Percentiles rank a stretch among this genome's conserved stretches.
Evolutionary conservation across 1,140 invertebrate species (phyloP).

Genomic region (Parapsyche elsis): DNA sequence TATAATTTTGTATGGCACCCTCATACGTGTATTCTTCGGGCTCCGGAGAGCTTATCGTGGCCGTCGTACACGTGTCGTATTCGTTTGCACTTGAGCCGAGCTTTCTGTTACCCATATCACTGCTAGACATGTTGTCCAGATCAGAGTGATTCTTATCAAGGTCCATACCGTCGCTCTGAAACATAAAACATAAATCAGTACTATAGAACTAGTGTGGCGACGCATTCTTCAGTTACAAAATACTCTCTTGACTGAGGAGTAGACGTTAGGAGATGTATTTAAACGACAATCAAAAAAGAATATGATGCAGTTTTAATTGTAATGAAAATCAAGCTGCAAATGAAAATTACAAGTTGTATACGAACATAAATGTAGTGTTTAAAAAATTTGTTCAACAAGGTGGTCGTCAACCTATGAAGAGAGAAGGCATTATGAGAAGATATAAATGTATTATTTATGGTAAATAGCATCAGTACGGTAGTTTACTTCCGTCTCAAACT

Average conservation of each 20-base stretch:
- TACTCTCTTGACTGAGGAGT: too few relatives aligned
- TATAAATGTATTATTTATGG: slow-evolving; percentile 19
- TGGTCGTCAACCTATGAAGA: too few relatives aligned
- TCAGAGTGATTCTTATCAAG: slow-evolving; percentile 74
- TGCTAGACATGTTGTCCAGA: slow-evolving; percentile 68
- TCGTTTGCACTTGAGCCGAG: slow-evolving; percentile 67
- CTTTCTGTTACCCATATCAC: slow-evolving; percentile 63
- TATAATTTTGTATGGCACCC: slow-evolving; percentile 85
- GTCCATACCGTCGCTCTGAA: slow-evolving; percentile 74
- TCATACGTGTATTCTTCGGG: slow-evolving; percentile 87
- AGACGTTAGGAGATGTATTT: too few relatives aligned
- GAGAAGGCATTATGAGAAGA: slow-evolving; percentile 8
- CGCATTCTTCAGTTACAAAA: too few relatives aligned
- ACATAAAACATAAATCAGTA: slow-evolving; percentile 46
- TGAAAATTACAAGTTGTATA: too few relatives aligned
- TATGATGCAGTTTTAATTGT: too few relatives aligned
- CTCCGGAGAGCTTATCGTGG: slow-evolving; percentile 71
- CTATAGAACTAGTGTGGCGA: too few relatives aligned
- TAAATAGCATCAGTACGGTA: too few relatives aligned
- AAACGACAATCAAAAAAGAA: too few relatives aligned
- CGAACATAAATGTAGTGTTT: too few relatives aligned
- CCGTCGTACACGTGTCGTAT: slow-evolving; percentile 72
- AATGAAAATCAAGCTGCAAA: too few relatives aligned
- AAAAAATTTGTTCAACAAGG: background rate
- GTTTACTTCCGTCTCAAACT: too few relatives aligned